A percentile compares a stretch with the other conserved stretches of the same genome.
Evolutionary conservation across 2,797 vertebrate species (phyloP).

Genomic region (Phoxinus dragarum): DNA sequence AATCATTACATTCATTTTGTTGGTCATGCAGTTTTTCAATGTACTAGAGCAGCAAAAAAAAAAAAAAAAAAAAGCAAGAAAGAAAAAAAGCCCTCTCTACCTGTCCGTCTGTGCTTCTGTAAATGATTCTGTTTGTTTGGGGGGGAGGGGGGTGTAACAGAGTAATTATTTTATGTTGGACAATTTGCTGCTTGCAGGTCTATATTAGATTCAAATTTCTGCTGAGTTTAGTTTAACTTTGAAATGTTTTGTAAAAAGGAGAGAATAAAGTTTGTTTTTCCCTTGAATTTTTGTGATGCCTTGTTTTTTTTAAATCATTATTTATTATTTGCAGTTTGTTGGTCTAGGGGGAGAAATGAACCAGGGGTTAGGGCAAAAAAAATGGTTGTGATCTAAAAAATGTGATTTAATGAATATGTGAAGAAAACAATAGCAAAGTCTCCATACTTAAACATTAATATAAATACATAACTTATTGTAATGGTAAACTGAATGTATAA

Average conservation of each 20-base stretch:
- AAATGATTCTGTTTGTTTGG: conserved; percentile 62
- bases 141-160: conserved; percentile 50
- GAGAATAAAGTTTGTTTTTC: conserved; percentile 75
- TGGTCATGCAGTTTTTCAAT: conserved; percentile 55
- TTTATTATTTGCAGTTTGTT: neutral
- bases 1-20: conserved; percentile 37
- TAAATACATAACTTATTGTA: neutral
- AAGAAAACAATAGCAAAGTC: neutral
- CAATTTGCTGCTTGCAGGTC: conserved; percentile 71
- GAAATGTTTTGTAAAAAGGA: conserved; percentile 82
- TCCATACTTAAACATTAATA: neutral
- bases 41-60: conserved; percentile 76
- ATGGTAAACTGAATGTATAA: neutral
- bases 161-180: conserved; percentile 72
- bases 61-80: conserved; percentile 28
- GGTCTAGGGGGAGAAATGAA: neutral
- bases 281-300: conserved; percentile 62
- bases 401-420: neutral
- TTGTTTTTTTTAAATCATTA: neutral
- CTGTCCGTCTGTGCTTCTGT: conserved; percentile 65
- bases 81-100: conserved; percentile 54
- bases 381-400: neutral
- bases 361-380: neutral
- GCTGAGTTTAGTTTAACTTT: conserved; percentile 71
- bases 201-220: conserved; percentile 72